Base-by-base conservation (phyloP, 2,888 invertebrate genomes). In the Chrysolina americana region DNA sequence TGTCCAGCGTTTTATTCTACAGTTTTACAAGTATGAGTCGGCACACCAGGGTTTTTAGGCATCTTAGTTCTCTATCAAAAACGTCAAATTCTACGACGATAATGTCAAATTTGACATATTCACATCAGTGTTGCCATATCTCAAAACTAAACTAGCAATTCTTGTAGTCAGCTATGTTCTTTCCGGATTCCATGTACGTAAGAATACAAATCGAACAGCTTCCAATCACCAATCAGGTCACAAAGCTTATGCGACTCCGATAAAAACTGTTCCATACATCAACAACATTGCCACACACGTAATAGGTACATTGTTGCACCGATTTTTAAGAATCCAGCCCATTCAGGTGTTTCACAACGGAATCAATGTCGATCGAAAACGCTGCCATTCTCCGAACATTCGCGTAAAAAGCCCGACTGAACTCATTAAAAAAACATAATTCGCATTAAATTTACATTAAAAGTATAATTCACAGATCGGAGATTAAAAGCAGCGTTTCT, bases 381-480 rank as follows among this genome's bases (percentile, higher is more conserved):
- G 6, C 15, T 23, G 15, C 59, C 59, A 28, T 59, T 59, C 59
- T 28, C 36, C 59, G 59, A 59, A 28, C 59, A 59, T 59, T 59
- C 36, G 8, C 15, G 28, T 6, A 59, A 59, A 59, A 59, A 59
- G 23, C 10, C 19, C 56, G 23, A 28, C 36, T 23, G 15, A 17
- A 56, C 56, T 36, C 59, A 59, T 59, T 59, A 59, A 36, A 59
- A 47, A 59, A 59, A 59, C 36, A 36, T 59, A 59, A 59, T 59
- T 59, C 59, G 36, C 59, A 59, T 59, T 59, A 59, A 59, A 59
- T 59, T 59, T 59, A 59, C 59, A 59, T 59, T 59, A 59, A 59
- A 59, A 11, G 36, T 28, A 59, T 59, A 59, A 59, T 59, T 59
- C 59, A 11, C 59, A 15, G 59, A 59, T 59, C 28, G 28, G n/a